These are phyloP conservation scores for Polyodon spathula DNA, from an alignment of 2,113 vertebrate species.

Conservation along the genomic window DNA sequence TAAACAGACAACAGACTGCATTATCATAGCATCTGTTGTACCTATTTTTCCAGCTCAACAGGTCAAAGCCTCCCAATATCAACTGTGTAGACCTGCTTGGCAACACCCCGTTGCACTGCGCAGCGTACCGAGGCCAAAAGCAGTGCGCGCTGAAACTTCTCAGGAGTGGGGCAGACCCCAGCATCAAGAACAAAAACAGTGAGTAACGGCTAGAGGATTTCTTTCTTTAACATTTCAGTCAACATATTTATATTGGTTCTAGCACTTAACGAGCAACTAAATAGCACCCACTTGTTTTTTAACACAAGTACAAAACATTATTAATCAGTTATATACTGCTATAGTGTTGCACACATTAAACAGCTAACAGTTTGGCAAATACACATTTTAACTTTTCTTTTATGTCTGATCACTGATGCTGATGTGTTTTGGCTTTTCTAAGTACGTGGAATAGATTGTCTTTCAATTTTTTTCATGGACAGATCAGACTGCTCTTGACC, in stretches of 20 bases:
- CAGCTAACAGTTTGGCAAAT: background rate
- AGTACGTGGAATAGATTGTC: too few relatives aligned
- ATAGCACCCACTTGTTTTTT: too few relatives aligned
- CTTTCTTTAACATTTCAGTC: background rate
- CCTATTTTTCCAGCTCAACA: constrained; percentile 56
- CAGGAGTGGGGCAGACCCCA: constrained; percentile 65
- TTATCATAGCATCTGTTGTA: background rate
- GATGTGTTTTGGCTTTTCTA: too few relatives aligned
- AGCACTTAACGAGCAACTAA: too few relatives aligned
- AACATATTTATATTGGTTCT: too few relatives aligned
- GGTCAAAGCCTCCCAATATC: constrained; percentile 61
- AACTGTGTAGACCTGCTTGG: constrained; percentile 79
- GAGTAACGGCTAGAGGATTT: constrained; percentile 19
- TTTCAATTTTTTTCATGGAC: constrained; percentile 17
- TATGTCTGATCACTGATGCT: too few relatives aligned
- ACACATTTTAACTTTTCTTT: background rate
- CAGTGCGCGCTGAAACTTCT: constrained; percentile 76
- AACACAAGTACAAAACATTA: too few relatives aligned
- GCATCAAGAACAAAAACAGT: constrained; percentile 74
- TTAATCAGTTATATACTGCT: too few relatives aligned
- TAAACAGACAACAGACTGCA: background rate
- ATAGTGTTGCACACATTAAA: background rate
- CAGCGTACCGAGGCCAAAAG: constrained; percentile 79
- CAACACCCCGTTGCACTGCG: constrained; percentile 83
- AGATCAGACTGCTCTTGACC: constrained; percentile 75